phyloP scores from a whole-genome alignment of 64 coral and sea anemone genomes.

The Astreopora myriophthalma region DNA sequence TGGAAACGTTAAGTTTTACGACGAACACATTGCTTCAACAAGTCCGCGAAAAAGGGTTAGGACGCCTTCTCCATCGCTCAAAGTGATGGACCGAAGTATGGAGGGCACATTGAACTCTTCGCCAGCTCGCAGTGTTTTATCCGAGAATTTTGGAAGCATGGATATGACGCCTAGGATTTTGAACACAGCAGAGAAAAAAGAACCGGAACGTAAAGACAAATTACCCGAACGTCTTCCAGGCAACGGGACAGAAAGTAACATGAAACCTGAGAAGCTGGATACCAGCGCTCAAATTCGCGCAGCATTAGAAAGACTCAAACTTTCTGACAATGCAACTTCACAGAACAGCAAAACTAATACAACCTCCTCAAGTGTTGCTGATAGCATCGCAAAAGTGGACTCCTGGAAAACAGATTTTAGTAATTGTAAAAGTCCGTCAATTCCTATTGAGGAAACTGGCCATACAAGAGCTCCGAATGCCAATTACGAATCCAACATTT shows the following conservation, averaged over 20 bases:
- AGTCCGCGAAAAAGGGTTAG: slow-evolving; percentile 73
- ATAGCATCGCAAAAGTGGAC: slow-evolving; percentile 39
- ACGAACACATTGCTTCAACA: slow-evolving; percentile 78
- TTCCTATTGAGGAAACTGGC: background rate
- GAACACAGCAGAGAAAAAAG: background rate
- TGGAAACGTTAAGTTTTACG: slow-evolving; percentile 85
- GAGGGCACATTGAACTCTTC: background rate
- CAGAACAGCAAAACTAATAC: background rate
- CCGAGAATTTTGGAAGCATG: slow-evolving; percentile 17
- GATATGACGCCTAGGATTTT: slow-evolving; percentile 29
- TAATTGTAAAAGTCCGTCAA: slow-evolving; percentile 8
- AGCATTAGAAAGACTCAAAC: background rate
- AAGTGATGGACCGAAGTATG: background rate
- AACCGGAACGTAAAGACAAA: background rate
- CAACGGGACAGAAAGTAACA: background rate
- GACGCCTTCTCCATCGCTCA: background rate
- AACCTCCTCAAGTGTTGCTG: slow-evolving; percentile 23
- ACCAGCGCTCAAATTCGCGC: background rate
- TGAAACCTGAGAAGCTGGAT: background rate
- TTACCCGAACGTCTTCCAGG: background rate
- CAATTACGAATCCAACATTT: background rate
- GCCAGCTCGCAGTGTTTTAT: background rate
- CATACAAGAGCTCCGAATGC: background rate
- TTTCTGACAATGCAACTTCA: background rate
- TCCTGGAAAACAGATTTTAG: slow-evolving; percentile 51